Conservation (phyloP, 1,140 invertebrate genomes). For the Cydia strobilella region DNA sequence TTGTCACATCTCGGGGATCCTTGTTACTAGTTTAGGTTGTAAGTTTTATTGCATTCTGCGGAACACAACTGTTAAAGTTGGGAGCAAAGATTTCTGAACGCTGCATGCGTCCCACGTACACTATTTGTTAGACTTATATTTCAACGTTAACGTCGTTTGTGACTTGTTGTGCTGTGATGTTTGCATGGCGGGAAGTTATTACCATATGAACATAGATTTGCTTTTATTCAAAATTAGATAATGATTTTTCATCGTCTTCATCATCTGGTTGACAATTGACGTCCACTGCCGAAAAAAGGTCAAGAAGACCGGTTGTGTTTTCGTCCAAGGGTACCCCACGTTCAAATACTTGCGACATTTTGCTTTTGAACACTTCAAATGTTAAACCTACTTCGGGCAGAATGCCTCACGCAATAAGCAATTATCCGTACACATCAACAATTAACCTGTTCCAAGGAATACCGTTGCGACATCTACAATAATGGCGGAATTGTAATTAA, state of each 20-base stretch:
- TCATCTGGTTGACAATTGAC: neutral
- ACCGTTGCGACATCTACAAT: slow-evolving; percentile 26
- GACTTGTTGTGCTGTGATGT: neutral
- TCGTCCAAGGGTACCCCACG: too few relatives aligned
- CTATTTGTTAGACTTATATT: slow-evolving; percentile 8
- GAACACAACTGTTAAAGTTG: slow-evolving; percentile 18
- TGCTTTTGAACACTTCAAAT: neutral
- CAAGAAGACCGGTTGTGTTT: too few relatives aligned
- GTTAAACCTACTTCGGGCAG: neutral
- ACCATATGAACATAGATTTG: neutral
- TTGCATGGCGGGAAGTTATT: neutral
- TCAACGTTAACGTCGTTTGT: neutral
- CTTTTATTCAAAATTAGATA: neutral
- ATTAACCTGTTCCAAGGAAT: slow-evolving; percentile 31
- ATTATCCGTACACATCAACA: slow-evolving; percentile 28
- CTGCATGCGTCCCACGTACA: slow-evolving; percentile 6
- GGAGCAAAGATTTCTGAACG: slow-evolving; percentile 20
- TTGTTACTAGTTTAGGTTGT: slow-evolving; percentile 22
- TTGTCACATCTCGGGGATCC: slow-evolving; percentile 28
- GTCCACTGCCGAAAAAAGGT: too few relatives aligned
- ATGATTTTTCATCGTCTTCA: neutral
- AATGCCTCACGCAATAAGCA: slow-evolving; percentile 17
- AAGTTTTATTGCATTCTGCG: slow-evolving; percentile 28
- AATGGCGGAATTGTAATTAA: slow-evolving; percentile 27
- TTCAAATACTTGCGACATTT: neutral